Evolutionary conservation across 1,140 invertebrate genomes (phyloP), one percentile per base, ranked within the genome.

Genomic region (Drosophila paulistorum): DNA sequence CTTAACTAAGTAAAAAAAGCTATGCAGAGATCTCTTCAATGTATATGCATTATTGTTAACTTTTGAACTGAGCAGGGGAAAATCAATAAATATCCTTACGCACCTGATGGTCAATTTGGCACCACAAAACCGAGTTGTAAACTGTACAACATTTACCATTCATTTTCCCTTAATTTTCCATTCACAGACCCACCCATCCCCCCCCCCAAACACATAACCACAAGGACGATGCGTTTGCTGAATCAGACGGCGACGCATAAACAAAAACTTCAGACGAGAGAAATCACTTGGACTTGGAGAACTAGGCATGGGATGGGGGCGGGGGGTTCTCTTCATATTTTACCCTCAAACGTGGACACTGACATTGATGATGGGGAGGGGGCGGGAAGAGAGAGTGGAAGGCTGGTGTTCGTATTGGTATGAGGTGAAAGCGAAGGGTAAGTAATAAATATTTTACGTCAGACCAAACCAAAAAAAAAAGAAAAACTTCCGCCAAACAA

Each of bases 401-500:
- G 11, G 37, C 10, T 11, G 37, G 37, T 30, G 26, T 30, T 11
- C 3, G 35, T 7, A 37, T 10, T 11, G 35, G 35, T 9, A 10
- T 11, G 61, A 51, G 70, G 70, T 71, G 60, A 17, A 48, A 17
- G 45, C 45, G 14, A 51, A 17, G 17, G 45, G 17, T 11, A 51
- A 51, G 72, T 75, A 77, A 78, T 78, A 75, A 71, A 78, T 78
- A 75, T 78, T 78, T 75, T 51, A 78, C 65, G 68, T 75, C 68
- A 71, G 68, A 33, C 51, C 45, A 2, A 9, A 9, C 9, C 62
- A 62, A 10, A 7, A 17, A 17, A 17, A 17, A 17, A 51, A 37
- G 3, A 13, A 37, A 58, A 58, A 59, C 57, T 59, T 59, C 57
- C 57, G 33, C 17, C 57, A 37, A 59, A 59, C 30, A 59, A 78